Evolutionary conservation across 2,797 vertebrate genomes (phyloP).

Genomic region (Intellagama lesueurii): DNA sequence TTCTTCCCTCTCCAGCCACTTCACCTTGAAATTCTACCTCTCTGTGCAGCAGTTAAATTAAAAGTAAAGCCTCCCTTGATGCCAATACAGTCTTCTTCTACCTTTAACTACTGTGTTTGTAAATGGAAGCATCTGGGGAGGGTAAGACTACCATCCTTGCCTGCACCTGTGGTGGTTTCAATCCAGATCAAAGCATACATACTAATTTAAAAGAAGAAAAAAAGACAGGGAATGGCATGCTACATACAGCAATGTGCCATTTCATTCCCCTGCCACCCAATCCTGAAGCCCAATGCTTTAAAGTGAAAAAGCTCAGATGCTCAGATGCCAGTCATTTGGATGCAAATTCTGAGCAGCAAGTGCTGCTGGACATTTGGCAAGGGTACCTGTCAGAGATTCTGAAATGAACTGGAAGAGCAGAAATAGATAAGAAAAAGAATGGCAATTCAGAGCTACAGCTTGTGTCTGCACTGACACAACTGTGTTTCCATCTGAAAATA

Average conservation of each 20-base stretch:
- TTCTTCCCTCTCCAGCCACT: not conserved
- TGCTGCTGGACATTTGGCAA: not conserved
- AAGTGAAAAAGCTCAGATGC: not conserved
- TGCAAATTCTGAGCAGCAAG: not conserved
- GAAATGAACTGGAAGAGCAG: not conserved
- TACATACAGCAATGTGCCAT: not conserved
- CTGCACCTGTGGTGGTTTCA: not conserved
- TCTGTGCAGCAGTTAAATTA: not conserved
- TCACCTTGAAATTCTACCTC: no score
- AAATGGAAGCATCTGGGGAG: not conserved
- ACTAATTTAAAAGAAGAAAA: not conserved
- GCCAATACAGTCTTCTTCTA: not conserved
- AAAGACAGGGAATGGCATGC: not conserved
- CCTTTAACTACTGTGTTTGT: not conserved
- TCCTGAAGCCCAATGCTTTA: not conserved
- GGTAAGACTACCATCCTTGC: not conserved
- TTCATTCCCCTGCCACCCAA: not conserved
- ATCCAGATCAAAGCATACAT: not conserved
- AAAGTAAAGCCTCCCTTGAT: not conserved
- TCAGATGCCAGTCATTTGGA: not conserved
- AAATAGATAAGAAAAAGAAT: slow-evolving; percentile 3
- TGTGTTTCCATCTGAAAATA: not conserved
- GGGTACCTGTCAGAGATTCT: not conserved
- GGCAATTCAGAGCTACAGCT: not conserved
- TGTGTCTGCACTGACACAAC: not conserved